Percentiles rank a stretch among this genome's conserved stretches.
Evolutionary conservation across 2,888 invertebrate species (phyloP).

Genomic region (Buathra laborator): DNA sequence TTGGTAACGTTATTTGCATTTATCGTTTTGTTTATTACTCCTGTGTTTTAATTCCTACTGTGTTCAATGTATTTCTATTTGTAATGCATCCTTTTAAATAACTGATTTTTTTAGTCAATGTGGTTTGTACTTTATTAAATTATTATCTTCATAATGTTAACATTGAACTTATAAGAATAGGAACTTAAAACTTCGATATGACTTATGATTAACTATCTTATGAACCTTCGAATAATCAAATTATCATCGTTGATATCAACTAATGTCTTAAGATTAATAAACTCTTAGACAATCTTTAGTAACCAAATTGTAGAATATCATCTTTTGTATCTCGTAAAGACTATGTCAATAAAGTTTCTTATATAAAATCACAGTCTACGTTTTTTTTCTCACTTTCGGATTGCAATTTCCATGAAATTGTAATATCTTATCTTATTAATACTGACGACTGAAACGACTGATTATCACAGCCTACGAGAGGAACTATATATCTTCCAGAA

Average conservation of each 20-base stretch:
- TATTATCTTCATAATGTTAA: neutral
- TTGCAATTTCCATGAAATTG: neutral
- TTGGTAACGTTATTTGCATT: no score
- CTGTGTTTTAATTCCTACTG: no score
- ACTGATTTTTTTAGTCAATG: no score
- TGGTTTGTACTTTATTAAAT: neutral
- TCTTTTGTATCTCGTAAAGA: neutral
- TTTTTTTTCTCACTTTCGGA: neutral
- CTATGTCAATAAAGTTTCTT: slow-evolving; percentile 7
- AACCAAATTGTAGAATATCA: no score
- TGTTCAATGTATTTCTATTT: no score
- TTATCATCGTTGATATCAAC: neutral
- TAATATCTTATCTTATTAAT: neutral
- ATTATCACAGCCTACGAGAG: neutral
- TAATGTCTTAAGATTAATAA: slow-evolving; percentile 2
- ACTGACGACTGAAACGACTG: neutral
- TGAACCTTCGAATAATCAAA: no score
- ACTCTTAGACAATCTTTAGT: no score
- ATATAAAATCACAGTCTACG: neutral
- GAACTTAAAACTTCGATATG: neutral
- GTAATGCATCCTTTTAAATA: no score
- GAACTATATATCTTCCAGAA: neutral
- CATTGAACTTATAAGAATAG: neutral
- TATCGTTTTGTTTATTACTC: no score
- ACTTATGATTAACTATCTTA: no score